Evolutionary conservation across 2,888 invertebrate species (phyloP), one percentile per base, ranked within the genome.

Genomic region (Teleogryllus oceanicus): DNA sequence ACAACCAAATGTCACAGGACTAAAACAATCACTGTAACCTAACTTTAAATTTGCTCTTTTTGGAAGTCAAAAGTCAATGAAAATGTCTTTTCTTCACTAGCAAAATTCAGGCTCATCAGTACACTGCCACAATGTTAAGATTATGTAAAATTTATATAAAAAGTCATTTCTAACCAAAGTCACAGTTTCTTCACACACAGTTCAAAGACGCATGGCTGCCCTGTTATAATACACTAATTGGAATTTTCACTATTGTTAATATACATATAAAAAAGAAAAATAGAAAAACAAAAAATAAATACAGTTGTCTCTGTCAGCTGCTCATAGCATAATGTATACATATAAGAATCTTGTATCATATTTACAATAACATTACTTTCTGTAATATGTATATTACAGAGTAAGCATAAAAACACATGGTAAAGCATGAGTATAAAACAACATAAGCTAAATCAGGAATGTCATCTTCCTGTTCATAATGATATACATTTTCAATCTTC

Each of bases 261-360:
- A 62, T 62, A 62, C 62, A 62, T n/a, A 62, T n/a, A 62, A 62
- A 62, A 13, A 62, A n/a, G n/a, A 62, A n/a, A n/a, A 62, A 62
- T 18, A 13, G 62, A 62, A 62, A 13, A 18, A 62, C 13, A 62
- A 18, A 62, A 62, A 37, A 37, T 37, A 37, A 37, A 37, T 37
- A 37, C 37, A 37, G 37, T 37, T 37, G 37, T 37, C 37, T 37
- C 37, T 37, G 37, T 37, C 62, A 62, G 62, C 62, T 62, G 62
- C 62, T 62, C 62, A 62, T 13, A 62, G n/a, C n/a, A n/a, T n/a
- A 62, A 18, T 62, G 62, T 62, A 18, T 62, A 62, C 62, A 62
- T 62, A 62, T 62, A 62, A 62, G 62, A 62, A 18, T n/a, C 62
- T 13, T 62, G n/a, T 62, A 62, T 62, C 62, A 62, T 62, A 62